phyloP scores from a whole-genome alignment of 2,797 vertebrate species.

The Emydoidea blandingii region DNA sequence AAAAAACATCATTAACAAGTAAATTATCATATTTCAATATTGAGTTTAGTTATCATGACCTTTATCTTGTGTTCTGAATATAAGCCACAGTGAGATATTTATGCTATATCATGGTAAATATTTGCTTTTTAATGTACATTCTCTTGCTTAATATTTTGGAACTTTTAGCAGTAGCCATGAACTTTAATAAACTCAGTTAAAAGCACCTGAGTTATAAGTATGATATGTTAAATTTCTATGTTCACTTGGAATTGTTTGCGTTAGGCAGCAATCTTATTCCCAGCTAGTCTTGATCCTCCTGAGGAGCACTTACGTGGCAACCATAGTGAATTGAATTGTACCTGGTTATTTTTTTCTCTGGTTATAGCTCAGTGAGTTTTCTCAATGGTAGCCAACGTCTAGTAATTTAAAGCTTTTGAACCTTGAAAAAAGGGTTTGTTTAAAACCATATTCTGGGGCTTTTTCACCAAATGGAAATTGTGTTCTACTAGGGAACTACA shows the following conservation, averaged over 20 bases:
- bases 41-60: neutral
- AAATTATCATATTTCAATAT: neutral
- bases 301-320: constrained; percentile 25
- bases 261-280: constrained; percentile 33
- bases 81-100: neutral
- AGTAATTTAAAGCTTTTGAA: constrained; percentile 75
- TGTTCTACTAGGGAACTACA: constrained; percentile 70
- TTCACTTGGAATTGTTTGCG: constrained; percentile 17
- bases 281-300: constrained; percentile 34
- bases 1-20: neutral
- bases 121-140: neutral
- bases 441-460: constrained; percentile 67
- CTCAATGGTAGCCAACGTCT: constrained; percentile 66
- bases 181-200: neutral
- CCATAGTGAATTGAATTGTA: constrained; percentile 51
- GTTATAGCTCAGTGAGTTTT: constrained; percentile 68
- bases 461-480: constrained; percentile 71
- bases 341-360: constrained; percentile 13
- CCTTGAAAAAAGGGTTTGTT: constrained; percentile 61
- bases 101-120: neutral
- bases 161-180: neutral
- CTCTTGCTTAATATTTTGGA: neutral
- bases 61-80: neutral
- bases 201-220: neutral
- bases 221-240: neutral